These are phyloP conservation scores for Paralvinella palmiformis DNA, from an alignment of 1,140 invertebrate species.

Conservation along the genomic window DNA sequence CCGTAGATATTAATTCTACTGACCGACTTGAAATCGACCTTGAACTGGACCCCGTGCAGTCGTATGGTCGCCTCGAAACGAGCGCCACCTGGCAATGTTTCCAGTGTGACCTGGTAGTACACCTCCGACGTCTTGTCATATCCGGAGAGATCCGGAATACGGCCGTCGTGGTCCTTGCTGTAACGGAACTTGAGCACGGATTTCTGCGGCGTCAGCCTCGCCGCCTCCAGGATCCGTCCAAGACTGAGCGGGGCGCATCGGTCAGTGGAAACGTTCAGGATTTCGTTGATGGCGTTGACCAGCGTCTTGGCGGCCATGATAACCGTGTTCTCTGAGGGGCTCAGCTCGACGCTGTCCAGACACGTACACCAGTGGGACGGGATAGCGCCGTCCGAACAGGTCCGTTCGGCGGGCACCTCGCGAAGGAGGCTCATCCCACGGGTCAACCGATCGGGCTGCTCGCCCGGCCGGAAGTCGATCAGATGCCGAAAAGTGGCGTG, in stretches of 20 bases:
- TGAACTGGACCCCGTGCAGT: too few species aligned
- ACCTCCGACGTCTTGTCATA: too few species aligned
- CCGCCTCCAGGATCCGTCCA: too few species aligned
- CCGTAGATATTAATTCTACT: too few species aligned
- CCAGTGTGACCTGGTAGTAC: too few species aligned
- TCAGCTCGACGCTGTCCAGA: slow-evolving; percentile 64
- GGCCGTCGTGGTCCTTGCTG: too few species aligned
- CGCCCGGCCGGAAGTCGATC: slow-evolving; percentile 58
- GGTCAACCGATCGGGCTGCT: slow-evolving; percentile 54
- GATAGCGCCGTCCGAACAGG: slow-evolving; percentile 78
- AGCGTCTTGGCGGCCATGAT: slow-evolving; percentile 55
- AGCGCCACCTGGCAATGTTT: too few species aligned
- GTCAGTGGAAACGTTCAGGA: slow-evolving; percentile 55
- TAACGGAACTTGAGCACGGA: too few species aligned
- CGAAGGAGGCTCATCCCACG: slow-evolving; percentile 65
- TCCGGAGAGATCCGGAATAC: too few species aligned
- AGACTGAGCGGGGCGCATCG: slow-evolving; percentile 61
- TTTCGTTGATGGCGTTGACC: slow-evolving; percentile 61
- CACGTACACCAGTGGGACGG: slow-evolving; percentile 94
- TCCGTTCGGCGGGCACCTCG: slow-evolving; percentile 58
- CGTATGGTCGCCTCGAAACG: too few species aligned
- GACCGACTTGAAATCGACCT: too few species aligned
- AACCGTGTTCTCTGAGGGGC: slow-evolving; percentile 42
- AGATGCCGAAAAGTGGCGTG: slow-evolving; percentile 67
- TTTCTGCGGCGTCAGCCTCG: too few species aligned